phyloP scores from a whole-genome alignment of 2,113 vertebrate species.

The Myxocyprinus asiaticus region DNA sequence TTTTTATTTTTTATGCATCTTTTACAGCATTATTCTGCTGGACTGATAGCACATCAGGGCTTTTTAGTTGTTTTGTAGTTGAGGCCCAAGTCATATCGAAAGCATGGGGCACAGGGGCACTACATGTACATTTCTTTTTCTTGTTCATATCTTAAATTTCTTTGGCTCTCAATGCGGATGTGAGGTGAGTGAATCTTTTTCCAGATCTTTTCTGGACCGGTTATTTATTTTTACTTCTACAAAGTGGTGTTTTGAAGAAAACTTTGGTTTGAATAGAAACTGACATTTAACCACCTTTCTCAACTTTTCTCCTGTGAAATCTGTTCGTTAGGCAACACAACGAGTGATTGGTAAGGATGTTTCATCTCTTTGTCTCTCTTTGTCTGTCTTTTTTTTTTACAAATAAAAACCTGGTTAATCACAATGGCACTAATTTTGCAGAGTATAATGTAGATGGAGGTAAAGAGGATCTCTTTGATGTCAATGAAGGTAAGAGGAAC shows the following conservation, averaged over 20 bases:
- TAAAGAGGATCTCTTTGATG: conserved; percentile 87
- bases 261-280: not conserved
- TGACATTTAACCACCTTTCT: not conserved
- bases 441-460: conserved; percentile 84
- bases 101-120: not conserved
- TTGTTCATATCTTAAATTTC: not conserved
- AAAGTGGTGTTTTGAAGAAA: not conserved
- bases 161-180: not conserved
- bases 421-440: conserved; percentile 61
- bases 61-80: not conserved
- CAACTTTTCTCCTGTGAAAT: not conserved
- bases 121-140: not conserved
- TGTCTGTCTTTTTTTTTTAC: not conserved
- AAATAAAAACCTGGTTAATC: conserved; percentile 19
- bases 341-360: not conserved
- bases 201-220: not conserved
- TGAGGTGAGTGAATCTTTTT: conserved; percentile 1
- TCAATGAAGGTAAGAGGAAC: conserved; percentile 83
- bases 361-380: not conserved
- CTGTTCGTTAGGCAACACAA: not conserved
- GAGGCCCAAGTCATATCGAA: not conserved
- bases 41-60: not conserved
- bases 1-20: not conserved
- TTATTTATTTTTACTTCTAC: not conserved
- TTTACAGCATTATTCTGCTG: conserved; percentile 44